Conservation (phyloP, 2,888 invertebrate genomes). For the Elysia crispata region DNA sequence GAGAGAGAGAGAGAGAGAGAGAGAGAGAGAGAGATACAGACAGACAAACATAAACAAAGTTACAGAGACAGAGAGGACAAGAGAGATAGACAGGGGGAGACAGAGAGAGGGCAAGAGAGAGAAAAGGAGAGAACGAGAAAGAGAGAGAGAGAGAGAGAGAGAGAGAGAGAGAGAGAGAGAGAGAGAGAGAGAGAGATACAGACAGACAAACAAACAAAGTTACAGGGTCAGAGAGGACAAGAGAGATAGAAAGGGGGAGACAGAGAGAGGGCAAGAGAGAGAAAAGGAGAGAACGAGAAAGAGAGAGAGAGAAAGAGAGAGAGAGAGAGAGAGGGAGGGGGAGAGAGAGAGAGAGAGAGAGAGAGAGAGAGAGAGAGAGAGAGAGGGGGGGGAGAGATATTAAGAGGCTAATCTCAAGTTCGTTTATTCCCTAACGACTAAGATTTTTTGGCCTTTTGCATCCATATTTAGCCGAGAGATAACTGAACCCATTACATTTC, state of each 20-base stretch:
- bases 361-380: not conserved
- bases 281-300: not conserved
- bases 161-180: not conserved
- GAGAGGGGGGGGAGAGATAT: constrained; percentile 19
- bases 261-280: not conserved
- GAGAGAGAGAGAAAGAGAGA: not conserved
- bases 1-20: constrained; percentile 2
- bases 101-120: not conserved
- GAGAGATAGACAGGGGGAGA: not conserved
- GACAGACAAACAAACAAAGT: no score
- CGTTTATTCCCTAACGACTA: no score
- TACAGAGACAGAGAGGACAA: no score
- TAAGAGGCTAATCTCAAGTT: no score
- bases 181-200: not conserved
- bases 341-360: not conserved
- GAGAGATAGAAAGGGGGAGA: not conserved
- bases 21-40: not conserved
- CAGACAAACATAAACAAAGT: not conserved
- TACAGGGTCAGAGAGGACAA: no score
- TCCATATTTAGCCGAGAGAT: no score
- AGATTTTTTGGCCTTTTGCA: no score
- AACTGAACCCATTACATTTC: no score
- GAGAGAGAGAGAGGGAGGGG: no score
- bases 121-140: constrained; percentile 1
- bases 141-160: not conserved